Conservation (phyloP, 2,113 vertebrate genomes). For the Calidris pugnax region DNA sequence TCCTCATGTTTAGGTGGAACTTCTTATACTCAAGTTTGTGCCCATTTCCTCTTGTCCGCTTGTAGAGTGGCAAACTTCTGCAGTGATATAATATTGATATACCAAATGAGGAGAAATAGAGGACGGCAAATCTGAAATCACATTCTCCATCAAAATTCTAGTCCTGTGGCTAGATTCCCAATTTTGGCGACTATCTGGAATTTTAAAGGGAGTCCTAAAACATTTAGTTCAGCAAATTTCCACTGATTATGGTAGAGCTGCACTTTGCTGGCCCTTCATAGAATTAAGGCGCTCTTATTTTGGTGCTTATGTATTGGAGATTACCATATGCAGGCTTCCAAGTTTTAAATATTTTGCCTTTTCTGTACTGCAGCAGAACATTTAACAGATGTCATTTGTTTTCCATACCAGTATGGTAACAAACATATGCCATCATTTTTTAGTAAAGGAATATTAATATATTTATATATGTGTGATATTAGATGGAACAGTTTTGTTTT, state of each 20-base stretch:
- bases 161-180: background rate
- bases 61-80: background rate
- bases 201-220: background rate
- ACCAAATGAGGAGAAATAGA: background rate
- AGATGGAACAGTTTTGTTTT: background rate
- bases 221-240: background rate
- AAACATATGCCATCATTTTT: background rate
- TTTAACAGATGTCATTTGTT: conserved; percentile 5
- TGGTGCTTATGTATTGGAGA: background rate
- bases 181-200: background rate
- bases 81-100: background rate
- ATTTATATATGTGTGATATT: background rate
- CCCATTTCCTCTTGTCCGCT: too few relatives aligned
- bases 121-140: background rate
- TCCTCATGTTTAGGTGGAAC: too few relatives aligned
- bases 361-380: background rate
- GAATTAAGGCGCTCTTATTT: background rate
- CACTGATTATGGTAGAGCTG: background rate
- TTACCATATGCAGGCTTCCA: background rate
- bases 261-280: background rate
- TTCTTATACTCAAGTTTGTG: too few relatives aligned
- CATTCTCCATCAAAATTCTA: background rate
- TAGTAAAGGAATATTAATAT: background rate
- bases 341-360: background rate
- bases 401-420: background rate